These are phyloP conservation scores for Nothura maculosa DNA, from an alignment of 2,797 vertebrate species.

Conservation along the genomic window DNA sequence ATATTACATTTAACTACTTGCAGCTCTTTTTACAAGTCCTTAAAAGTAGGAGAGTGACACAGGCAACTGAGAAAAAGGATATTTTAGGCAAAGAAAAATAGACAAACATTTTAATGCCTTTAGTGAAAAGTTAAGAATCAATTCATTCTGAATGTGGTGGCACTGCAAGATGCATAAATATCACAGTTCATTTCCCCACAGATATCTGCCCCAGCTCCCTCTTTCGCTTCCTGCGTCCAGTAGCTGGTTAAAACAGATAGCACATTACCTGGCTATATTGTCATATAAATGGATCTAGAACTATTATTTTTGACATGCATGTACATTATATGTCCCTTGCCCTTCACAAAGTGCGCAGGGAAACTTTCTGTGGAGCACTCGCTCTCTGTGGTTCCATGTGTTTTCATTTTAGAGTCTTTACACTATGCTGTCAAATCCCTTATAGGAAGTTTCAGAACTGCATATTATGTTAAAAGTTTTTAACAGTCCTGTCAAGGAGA, in stretches of 20 bases:
- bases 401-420: not conserved
- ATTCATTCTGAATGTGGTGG: not conserved
- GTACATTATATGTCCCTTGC: not conserved
- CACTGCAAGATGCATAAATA: not conserved
- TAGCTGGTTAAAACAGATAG: not conserved
- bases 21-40: not conserved
- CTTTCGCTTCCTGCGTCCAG: not conserved
- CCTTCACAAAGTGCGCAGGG: not conserved
- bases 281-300: not conserved
- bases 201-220: not conserved
- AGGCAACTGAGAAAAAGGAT: not conserved
- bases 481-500: not conserved
- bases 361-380: not conserved
- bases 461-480: not conserved
- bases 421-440: not conserved
- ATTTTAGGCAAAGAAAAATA: not conserved
- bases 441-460: not conserved
- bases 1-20: not conserved
- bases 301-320: not conserved
- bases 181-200: not conserved
- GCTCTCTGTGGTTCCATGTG: not conserved
- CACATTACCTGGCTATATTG: not conserved
- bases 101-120: not conserved
- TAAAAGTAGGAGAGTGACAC: not conserved
- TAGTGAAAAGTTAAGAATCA: not conserved